Conservation (phyloP, 2,797 vertebrate genomes). For the Sitta carolinensis region DNA sequence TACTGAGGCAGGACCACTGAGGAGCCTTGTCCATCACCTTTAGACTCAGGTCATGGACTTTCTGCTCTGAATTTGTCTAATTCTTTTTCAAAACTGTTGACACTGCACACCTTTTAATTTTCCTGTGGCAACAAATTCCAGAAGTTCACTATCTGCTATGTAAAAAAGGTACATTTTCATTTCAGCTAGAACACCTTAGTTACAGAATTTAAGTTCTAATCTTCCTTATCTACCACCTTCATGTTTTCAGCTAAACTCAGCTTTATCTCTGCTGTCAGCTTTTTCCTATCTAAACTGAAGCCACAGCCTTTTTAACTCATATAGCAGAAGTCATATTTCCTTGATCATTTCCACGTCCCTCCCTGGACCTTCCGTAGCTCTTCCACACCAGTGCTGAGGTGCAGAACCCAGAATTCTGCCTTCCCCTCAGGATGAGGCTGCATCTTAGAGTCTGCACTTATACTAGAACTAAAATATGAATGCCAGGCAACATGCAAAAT, state of each 20-base stretch:
- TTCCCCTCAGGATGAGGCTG: neutral
- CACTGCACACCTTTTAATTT: neutral
- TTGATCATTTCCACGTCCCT: neutral
- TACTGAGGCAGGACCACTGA: neutral
- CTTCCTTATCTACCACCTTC: neutral
- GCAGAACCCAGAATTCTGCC: neutral
- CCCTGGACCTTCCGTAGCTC: neutral
- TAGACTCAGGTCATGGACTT: neutral
- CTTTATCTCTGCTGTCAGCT: neutral
- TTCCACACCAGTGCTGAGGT: neutral
- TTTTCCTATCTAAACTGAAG: neutral
- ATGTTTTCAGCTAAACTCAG: neutral
- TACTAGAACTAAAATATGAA: neutral
- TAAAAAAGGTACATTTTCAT: neutral
- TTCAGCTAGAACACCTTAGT: neutral
- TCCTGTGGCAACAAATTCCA: neutral
- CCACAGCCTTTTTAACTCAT: neutral
- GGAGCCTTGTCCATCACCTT: neutral
- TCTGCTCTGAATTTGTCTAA: neutral
- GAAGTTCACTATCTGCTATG: neutral
- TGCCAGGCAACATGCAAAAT: neutral
- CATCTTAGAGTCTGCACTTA: neutral
- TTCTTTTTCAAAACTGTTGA: neutral
- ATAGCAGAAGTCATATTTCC: neutral
- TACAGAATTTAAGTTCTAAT: neutral